phyloP scores from a whole-genome alignment of 2,113 vertebrate species.

The Malurus melanocephalus region DNA sequence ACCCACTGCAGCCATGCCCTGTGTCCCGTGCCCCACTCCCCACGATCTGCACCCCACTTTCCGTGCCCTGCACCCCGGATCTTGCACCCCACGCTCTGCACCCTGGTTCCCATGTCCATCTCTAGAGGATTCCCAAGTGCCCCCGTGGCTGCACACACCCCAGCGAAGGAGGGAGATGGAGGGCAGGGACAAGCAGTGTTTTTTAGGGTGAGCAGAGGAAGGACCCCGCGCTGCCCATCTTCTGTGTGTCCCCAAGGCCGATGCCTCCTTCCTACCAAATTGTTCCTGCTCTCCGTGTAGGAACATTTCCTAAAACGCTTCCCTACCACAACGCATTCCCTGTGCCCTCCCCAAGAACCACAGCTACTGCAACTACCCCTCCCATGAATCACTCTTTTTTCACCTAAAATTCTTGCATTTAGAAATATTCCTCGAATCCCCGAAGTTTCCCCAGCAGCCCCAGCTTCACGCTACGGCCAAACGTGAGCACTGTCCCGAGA shows the following conservation, averaged over 20 bases:
- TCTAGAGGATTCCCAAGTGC: neutral
- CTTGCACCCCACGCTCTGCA: neutral
- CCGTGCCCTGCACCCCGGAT: neutral
- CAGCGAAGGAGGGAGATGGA: neutral
- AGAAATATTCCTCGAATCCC: neutral
- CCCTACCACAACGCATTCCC: neutral
- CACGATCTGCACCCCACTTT: neutral
- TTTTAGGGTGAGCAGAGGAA: neutral
- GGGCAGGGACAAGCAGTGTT: neutral
- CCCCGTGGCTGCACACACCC: rapidly evolving
- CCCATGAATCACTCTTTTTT: neutral
- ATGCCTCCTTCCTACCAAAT: neutral
- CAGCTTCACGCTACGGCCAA: neutral
- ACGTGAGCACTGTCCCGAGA: neutral
- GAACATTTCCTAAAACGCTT: neutral
- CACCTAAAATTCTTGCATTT: neutral
- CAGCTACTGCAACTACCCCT: neutral
- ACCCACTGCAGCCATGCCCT: neutral
- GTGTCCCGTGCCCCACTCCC: neutral
- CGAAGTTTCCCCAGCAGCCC: neutral
- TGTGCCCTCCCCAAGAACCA: neutral
- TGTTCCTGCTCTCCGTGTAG: neutral
- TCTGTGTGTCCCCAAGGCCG: rapidly evolving
- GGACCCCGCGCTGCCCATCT: neutral
- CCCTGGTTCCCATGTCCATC: neutral